Percentiles rank a stretch among this genome's conserved stretches.
These are phyloP conservation scores for Syngnathus typhle DNA, from an alignment of 2,113 vertebrate species.

Conservation along the genomic window DNA sequence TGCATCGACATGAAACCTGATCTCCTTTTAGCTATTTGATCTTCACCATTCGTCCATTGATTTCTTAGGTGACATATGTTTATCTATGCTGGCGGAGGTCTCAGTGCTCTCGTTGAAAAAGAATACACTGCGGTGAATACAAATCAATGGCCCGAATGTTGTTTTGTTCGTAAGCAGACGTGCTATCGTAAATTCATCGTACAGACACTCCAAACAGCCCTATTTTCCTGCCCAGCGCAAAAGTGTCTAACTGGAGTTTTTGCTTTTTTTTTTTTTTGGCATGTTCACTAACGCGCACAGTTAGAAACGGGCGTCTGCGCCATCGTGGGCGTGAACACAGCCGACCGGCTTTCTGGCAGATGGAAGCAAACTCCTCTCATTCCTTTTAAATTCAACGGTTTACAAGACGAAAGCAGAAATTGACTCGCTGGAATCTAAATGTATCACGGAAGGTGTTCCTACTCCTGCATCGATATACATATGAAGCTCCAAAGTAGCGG, in stretches of 20 bases:
- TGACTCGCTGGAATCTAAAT: not conserved
- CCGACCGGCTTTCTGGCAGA: too few relatives aligned
- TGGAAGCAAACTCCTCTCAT: too few relatives aligned
- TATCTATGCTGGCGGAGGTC: not conserved
- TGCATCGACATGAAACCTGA: constrained; percentile 1
- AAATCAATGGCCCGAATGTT: not conserved
- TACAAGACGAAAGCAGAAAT: too few relatives aligned
- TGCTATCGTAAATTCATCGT: not conserved
- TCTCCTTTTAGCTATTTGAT: not conserved
- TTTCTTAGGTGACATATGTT: not conserved
- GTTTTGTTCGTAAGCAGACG: not conserved
- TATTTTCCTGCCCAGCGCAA: too few relatives aligned
- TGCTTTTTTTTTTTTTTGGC: too few relatives aligned
- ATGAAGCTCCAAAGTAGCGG: not conserved
- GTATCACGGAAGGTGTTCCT: not conserved
- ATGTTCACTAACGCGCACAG: too few relatives aligned
- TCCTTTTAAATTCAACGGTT: too few relatives aligned
- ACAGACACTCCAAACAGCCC: not conserved
- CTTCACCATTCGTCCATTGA: not conserved
- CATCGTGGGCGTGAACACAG: too few relatives aligned
- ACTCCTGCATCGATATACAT: not conserved
- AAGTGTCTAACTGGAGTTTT: too few relatives aligned
- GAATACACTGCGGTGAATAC: constrained; percentile 3
- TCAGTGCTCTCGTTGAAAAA: constrained; percentile 3
- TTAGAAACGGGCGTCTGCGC: too few relatives aligned